A percentile compares a stretch with the other conserved stretches of the same genome.
Evolutionary conservation across 2,113 vertebrate species (phyloP).

Genomic region (Brachionichthys hirsutus): DNA sequence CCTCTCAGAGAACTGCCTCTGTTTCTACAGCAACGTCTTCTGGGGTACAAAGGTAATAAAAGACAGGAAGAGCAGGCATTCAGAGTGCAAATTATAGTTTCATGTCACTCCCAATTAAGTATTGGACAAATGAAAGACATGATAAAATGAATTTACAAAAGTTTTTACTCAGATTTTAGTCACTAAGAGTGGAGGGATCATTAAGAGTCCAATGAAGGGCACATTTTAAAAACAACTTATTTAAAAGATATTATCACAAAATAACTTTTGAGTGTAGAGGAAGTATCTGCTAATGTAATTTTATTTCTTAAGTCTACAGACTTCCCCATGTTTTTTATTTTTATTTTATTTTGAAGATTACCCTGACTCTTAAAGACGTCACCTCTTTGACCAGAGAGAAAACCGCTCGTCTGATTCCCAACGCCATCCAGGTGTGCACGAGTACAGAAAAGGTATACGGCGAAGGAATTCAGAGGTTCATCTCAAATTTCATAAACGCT

Average conservation of each 20-base stretch:
- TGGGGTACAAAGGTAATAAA: slow-evolving; percentile 86
- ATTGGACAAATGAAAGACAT: too few relatives aligned
- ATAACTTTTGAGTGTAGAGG: neutral
- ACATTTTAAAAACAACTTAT: neutral
- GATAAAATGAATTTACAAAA: too few relatives aligned
- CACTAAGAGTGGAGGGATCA: too few relatives aligned
- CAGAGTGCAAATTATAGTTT: too few relatives aligned
- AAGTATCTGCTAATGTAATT: neutral
- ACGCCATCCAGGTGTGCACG: slow-evolving; percentile 90
- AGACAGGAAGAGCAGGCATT: neutral
- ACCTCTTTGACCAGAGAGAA: slow-evolving; percentile 88
- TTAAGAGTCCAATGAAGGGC: too few relatives aligned
- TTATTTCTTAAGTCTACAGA: neutral
- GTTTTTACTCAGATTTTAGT: too few relatives aligned
- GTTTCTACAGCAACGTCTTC: slow-evolving; percentile 96
- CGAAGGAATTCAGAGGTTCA: neutral
- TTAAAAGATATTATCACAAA: neutral
- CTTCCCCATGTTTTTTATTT: slow-evolving; percentile 14
- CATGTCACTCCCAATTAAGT: too few relatives aligned
- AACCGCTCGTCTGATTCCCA: slow-evolving; percentile 89
- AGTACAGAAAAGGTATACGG: slow-evolving; percentile 83
- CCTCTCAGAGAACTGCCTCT: slow-evolving; percentile 90
- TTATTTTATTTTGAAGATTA: too few relatives aligned
- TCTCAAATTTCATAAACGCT: neutral
- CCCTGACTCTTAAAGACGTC: slow-evolving; percentile 84